phyloP scores from a whole-genome alignment of 2,113 vertebrate species.

The Nesogale talazaci region DNA sequence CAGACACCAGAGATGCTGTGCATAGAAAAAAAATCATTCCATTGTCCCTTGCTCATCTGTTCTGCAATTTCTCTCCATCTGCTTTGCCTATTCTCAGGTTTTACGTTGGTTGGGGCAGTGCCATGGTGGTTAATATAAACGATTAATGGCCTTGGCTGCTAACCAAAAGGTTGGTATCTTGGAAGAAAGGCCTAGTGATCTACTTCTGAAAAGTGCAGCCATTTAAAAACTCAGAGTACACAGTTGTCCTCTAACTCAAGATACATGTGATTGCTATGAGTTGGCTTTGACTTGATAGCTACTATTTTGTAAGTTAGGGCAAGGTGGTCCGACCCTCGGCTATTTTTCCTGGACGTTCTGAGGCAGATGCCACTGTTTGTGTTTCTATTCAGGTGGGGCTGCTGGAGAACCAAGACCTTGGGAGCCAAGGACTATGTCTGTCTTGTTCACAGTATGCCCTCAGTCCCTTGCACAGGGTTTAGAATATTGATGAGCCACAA shows the following conservation, averaged over 20 bases:
- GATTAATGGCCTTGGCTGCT: not conserved
- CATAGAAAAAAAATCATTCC: too few relatives aligned
- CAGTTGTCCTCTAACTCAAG: not conserved
- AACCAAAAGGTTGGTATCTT: not conserved
- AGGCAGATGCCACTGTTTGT: not conserved
- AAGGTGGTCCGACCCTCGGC: not conserved
- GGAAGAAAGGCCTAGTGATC: not conserved
- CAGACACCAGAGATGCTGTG: too few relatives aligned
- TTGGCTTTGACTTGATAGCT: not conserved
- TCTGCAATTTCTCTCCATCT: not conserved
- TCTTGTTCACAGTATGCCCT: not conserved
- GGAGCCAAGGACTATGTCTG: not conserved
- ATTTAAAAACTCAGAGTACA: not conserved
- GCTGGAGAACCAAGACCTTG: not conserved
- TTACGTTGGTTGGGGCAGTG: not conserved
- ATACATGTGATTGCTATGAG: not conserved
- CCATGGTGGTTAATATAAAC: not conserved
- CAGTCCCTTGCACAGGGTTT: rapidly evolving
- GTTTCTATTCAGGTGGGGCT: not conserved
- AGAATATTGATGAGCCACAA: too few relatives aligned
- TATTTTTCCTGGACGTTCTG: not conserved
- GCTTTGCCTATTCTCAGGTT: not conserved
- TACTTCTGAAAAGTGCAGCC: not conserved
- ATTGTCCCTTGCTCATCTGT: not conserved
- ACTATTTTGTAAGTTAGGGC: not conserved